Evolutionary conservation across 1,140 invertebrate species (phyloP), one percentile per base, ranked within the genome.

Genomic region (Tetragnatha versicolor): DNA sequence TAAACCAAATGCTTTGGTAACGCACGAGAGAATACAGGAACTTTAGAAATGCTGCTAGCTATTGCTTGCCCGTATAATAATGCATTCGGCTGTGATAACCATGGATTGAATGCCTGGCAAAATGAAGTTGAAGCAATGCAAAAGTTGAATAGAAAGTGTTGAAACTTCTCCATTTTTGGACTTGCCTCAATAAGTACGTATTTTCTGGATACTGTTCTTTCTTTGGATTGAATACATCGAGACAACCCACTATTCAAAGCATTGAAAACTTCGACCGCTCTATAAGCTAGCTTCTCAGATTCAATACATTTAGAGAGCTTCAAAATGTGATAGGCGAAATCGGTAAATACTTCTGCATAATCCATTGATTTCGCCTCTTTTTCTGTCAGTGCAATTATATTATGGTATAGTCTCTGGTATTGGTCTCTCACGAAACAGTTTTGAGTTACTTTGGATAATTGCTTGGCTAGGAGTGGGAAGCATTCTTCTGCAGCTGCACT

Each of bases 261-360:
- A 39, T 70, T 70, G 12, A 70, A 70, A 47, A 70, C 55, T 20
- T 70, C 68, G 39, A 70, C 53, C 10, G 68, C 68, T 55, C 29
- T 22, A 53, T 53, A 70, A 7, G 68, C 27, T 35, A 70, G 33
- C 42, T 55, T 70, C 9, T 55, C 49, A 39, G 68, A 53, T 22
- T 70, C 49, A 14, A 33, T 33, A 35, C 68, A 70, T 25, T 53
- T 31, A 25, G 68, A 70, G 10, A 51, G 29, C 17, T 70, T 70
- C 14, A 73, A 29, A 10, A 60, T 73, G n/a, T 60, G 53, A 33
- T 60, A 58, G 10, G 45, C 31, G 25, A 73, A 73, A 17, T 73
- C 29, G 4, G 69, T 31, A 25, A 73, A 73, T 60, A 73, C 29
- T 60, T 73, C 60, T 5, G 45, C 69, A 45, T 73, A 73, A 42